Evolutionary conservation across 2,113 vertebrate species (phyloP), one percentile per base, ranked within the genome.

Genomic region (Gopherus flavomarginatus): DNA sequence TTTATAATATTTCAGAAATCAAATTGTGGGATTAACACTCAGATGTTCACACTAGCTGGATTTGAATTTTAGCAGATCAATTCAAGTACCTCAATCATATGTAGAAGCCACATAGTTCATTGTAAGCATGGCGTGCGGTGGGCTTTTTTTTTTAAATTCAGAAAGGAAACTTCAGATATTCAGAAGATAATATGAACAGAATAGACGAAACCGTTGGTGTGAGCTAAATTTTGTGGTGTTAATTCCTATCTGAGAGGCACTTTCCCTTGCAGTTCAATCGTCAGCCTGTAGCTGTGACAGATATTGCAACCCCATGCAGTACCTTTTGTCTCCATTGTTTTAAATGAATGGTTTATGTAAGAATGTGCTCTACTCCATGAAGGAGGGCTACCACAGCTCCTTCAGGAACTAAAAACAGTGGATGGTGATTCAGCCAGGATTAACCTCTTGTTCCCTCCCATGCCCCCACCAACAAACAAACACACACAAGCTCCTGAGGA

Each of bases 1-100:
- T 62, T 12, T 87, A 11, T 47, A 17, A 80, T 80, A 80, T 88
- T 89, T 49, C 5, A 38, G 92, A 56, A 78, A 24, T 82, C 88
- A 31, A 77, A 52, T 65, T 86, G 52, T 56, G 84, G 3, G 8
- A 69, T 50, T 65, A 44, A 29, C 5, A 26, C 4, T 62, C 65
- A 89, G 92, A 87, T 3, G 50, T 87, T 59, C 1, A 31, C 29
- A 59, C 19, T 8, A 52, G 0, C 3, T 4, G 44, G 72, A 57
- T 85, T 7, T 78, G 35, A 27, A 29, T 17, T 83, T 31, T 42
- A 72, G 31, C 52, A 81, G 80, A 81, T 54, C 35, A n/a, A 3
- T 22, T 81, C 16, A 35, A 62, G 57, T 31, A 62, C 27, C 57
- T 62, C 57, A 57, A 5, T 69, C 59, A 62, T n/a, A 8, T n/a